Base-by-base conservation (phyloP, 2,888 invertebrate genomes). In the Clunio marinus region DNA sequence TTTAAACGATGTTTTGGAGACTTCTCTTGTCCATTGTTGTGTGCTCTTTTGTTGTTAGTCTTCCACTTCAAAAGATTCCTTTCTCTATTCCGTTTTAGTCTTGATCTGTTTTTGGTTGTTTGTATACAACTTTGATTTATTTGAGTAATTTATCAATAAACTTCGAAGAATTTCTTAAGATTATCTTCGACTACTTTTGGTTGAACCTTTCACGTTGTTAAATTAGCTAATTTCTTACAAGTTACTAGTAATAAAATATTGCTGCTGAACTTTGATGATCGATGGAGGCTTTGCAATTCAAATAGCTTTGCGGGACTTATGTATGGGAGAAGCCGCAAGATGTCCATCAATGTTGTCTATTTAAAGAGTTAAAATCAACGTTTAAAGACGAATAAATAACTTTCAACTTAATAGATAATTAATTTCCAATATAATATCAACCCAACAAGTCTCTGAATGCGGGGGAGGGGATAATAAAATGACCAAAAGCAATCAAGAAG, bases 1-100 rank as follows among this genome's bases (percentile, higher is more conserved):
- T 55, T 7, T 57, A 27, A 57, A 1, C 10, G 13, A 15, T 37
- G 17, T 22, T 28, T 24, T 17, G 51, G 66, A 55, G 66, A 66
- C 66, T 66, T 66, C 66, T n/a, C n/a, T n/a, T 66, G 66, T 22
- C 66, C 20, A 46, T 63, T 55, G 66, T 66, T 55, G 24, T 22
- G 15, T 13, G n/a, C 2, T 35, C 25, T 28, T 35, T 32, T 59
- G 32, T 20, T 28, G 28, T 35, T 59, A 17, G 2, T 59, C 13
- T 27, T 24, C 25, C 57, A 10, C 35, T 59, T 59, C 22, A 60
- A 32, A 60, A 60, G 37, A 28, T 22, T 60, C 28, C 35, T 60
- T 46, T 46, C 46, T 60, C 27, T 63, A 63, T 63, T 63, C 37
- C 32, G 41, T 45, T 41, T 63, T 15, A 15, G 46, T 46, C 17